Percentiles rank a stretch among this genome's conserved stretches.
Conservation (phyloP, 2,888 invertebrate species). For the Amphiduros pacificus region DNA sequence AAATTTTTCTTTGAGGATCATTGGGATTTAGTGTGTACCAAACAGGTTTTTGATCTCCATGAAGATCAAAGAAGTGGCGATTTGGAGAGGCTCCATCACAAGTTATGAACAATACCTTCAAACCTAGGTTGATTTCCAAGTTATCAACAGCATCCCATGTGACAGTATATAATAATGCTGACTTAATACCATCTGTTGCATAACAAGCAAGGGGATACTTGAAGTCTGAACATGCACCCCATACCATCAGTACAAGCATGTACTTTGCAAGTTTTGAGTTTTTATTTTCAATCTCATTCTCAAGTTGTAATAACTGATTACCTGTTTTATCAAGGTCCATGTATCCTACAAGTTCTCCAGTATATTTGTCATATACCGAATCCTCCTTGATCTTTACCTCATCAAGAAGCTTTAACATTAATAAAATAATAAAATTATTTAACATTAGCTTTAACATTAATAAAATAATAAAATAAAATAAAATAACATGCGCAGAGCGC, state of each 20-base stretch:
- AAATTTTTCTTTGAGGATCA: neutral
- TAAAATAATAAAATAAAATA: too few species aligned
- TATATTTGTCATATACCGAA: too few species aligned
- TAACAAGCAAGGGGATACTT: conserved; percentile 5
- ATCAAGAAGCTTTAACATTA: too few species aligned
- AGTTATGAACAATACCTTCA: conserved; percentile 9
- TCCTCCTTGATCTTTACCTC: too few species aligned
- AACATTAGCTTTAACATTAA: too few species aligned
- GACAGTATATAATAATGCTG: neutral
- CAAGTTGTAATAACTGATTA: conserved; percentile 25
- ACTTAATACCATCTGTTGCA: conserved; percentile 2
- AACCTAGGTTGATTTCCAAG: neutral
- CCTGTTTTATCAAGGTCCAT: conserved; percentile 24
- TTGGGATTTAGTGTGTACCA: neutral
- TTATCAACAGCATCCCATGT: neutral
- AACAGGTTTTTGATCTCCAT: neutral
- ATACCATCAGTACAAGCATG: conserved; percentile 30
- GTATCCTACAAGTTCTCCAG: too few species aligned
- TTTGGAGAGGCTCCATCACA: conserved; percentile 15
- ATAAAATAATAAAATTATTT: too few species aligned
- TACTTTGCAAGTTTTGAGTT: conserved; percentile 19
- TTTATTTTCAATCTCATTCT: neutral
- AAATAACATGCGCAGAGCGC: too few species aligned
- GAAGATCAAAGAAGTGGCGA: neutral
- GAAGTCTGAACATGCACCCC: conserved; percentile 2